Conservation (phyloP, 2,113 vertebrate genomes). For the Xenopus borealis region DNA sequence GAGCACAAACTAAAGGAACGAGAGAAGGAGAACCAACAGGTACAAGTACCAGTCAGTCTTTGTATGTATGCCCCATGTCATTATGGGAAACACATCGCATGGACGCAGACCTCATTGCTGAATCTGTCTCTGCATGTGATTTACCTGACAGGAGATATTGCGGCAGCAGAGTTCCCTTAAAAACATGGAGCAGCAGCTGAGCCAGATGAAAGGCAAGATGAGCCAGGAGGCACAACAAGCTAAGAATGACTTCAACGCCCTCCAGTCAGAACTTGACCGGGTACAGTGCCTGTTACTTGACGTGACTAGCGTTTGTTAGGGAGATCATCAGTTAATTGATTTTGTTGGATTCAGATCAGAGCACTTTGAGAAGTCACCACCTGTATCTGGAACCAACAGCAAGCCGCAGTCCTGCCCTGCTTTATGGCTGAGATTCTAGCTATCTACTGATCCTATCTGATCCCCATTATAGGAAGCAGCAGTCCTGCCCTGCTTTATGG, state of each 20-base stretch:
- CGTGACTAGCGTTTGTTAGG: too few species aligned
- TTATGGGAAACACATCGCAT: too few species aligned
- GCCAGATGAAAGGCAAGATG: conserved; percentile 71
- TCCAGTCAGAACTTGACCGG: conserved; percentile 79
- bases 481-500: too few species aligned
- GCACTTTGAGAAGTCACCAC: too few species aligned
- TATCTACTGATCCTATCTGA: too few species aligned
- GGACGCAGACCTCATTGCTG: not conserved
- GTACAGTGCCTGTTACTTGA: conserved; percentile 54
- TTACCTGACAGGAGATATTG: conserved; percentile 68
- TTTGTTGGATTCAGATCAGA: too few species aligned
- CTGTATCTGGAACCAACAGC: too few species aligned
- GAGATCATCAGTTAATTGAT: too few species aligned
- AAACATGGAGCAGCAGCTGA: conserved; percentile 72
- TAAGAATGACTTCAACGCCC: conserved; percentile 66
- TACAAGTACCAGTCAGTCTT: conserved; percentile 41
- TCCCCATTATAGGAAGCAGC: too few species aligned
- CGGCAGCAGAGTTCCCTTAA: conserved; percentile 73
- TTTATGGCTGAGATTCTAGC: too few species aligned
- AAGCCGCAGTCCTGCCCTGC: too few species aligned
- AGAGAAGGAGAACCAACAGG: conserved; percentile 84
- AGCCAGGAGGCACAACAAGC: conserved; percentile 82
- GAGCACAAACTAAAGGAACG: conserved; percentile 86
- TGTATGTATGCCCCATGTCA: too few species aligned
- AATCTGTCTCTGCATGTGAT: not conserved